Percentiles rank a stretch among this genome's conserved stretches.
phyloP scores from a whole-genome alignment of 2,888 invertebrate genomes.

The Leptopilina drosophilae region DNA sequence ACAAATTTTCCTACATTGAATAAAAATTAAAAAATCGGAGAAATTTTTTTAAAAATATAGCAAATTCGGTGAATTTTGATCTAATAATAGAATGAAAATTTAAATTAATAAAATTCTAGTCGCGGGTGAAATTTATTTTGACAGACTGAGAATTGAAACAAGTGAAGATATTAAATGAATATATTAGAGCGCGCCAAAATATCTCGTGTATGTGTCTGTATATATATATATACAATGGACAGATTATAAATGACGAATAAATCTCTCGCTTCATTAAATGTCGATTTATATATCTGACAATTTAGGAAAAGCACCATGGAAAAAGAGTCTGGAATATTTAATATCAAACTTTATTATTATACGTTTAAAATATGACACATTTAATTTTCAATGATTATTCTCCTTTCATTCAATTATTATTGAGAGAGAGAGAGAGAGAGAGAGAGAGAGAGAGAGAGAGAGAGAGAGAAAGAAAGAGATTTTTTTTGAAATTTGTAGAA shows the following conservation, averaged over 20 bases:
- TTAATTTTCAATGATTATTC: background rate
- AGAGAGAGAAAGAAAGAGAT: too few species aligned
- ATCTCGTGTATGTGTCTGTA: background rate
- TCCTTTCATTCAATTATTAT: too few species aligned
- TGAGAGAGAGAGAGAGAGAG: too few species aligned
- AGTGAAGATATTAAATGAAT: constrained; percentile 22
- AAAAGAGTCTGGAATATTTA: constrained; percentile 10
- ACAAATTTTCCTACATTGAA: too few species aligned
- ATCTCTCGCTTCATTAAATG: constrained; percentile 20
- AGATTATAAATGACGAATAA: constrained; percentile 34
- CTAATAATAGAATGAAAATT: background rate
- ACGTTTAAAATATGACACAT: background rate
- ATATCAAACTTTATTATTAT: background rate
- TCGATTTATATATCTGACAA: constrained; percentile 29
- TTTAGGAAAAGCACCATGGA: background rate
- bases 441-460: too few species aligned
- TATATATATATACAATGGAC: background rate
- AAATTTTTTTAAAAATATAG: background rate
- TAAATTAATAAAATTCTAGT: constrained; percentile 10
- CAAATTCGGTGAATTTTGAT: background rate
- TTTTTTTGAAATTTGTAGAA: too few species aligned
- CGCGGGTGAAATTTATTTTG: background rate
- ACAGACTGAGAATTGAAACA: constrained; percentile 24
- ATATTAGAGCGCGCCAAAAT: background rate
- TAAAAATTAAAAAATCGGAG: too few species aligned